Base-by-base conservation (phyloP, 2,888 invertebrate species). In the Troides aeacus region DNA sequence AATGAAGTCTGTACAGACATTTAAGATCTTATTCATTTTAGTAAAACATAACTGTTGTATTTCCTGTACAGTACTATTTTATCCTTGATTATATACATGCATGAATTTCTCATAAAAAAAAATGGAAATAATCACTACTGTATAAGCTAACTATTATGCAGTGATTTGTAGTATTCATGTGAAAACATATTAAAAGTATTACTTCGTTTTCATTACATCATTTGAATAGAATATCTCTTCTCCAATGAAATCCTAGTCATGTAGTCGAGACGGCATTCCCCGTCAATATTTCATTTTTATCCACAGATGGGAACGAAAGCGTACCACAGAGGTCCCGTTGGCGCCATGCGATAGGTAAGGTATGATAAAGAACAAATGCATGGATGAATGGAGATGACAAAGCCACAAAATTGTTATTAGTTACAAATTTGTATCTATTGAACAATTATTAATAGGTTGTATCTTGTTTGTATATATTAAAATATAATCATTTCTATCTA, bases 251-350 rank as follows among this genome's bases (percentile, higher is more conserved):
- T 73, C 73, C 73, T 72, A 72, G 68, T 74, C 76, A 79, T 83
- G 81, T 82, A 80, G 86, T 85, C 88, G 87, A 89, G 92, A 88
- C 90, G 92, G 92, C 88, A 90, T 86, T 77, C 84, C 81, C 92
- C 91, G 92, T 92, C 92, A 92, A 92, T 82, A 79, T 92, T 92
- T 91, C 89, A 79, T 91, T 92, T 92, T 90, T 84, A 88, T 92
- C 89, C 92, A 85, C 92, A 92, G 92, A 89, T 92, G 85, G 84
- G 76, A 77, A 76, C 76, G 79, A 84, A 81, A 79, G 81, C 79
- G 78, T 79, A 79, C 77, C 81, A 81, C 87, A 81, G 86, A 80
- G 77, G 78, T 74, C 85, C 81, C 68, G 85, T 77, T 77, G 77
- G 84, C 74, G 77, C 84, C 71, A 75, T 71, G 61, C 72, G 73